These are phyloP conservation scores for Chouioia cunea DNA, from an alignment of 2,888 invertebrate species.

Conservation along the genomic window DNA sequence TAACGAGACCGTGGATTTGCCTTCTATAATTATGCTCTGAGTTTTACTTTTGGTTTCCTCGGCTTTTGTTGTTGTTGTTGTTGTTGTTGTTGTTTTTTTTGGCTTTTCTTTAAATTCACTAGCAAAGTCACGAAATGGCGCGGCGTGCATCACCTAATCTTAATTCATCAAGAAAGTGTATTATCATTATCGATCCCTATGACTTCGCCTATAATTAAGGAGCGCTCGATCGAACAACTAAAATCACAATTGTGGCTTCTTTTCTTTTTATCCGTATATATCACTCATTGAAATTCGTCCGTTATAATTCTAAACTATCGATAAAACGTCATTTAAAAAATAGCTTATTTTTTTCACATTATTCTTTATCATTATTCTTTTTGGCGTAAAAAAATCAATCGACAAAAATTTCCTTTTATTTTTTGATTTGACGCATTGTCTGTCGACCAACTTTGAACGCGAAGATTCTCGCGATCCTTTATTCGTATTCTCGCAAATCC, in stretches of 20 bases:
- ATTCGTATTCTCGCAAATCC: slow-evolving; percentile 56
- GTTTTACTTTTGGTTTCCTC: slow-evolving; percentile 12
- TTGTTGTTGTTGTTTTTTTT: too few species aligned
- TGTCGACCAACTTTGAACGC: slow-evolving; percentile 4
- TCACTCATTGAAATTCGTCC: slow-evolving; percentile 20
- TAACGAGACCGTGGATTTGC: slow-evolving; percentile 61
- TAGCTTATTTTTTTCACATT: slow-evolving; percentile 20
- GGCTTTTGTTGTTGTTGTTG: too few species aligned
- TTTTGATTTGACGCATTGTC: slow-evolving; percentile 33
- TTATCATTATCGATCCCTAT: too few species aligned
- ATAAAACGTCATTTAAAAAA: slow-evolving; percentile 43
- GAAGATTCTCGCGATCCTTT: slow-evolving; percentile 27
- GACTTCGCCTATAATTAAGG: too few species aligned
- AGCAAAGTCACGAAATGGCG: background rate
- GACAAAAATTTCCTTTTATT: slow-evolving; percentile 21
- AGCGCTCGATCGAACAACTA: slow-evolving; percentile 42
- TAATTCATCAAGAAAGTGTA: too few species aligned
- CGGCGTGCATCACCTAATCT: too few species aligned
- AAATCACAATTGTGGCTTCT: slow-evolving; percentile 25
- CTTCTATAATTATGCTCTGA: slow-evolving; percentile 39
- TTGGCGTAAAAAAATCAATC: slow-evolving; percentile 31
- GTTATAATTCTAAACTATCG: slow-evolving; percentile 17
- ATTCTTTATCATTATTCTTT: slow-evolving; percentile 19
- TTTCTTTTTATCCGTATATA: slow-evolving; percentile 12
- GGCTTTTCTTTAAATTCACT: slow-evolving; percentile 9